phyloP scores from a whole-genome alignment of 2,113 vertebrate genomes.

The Dasyornis broadbenti region DNA sequence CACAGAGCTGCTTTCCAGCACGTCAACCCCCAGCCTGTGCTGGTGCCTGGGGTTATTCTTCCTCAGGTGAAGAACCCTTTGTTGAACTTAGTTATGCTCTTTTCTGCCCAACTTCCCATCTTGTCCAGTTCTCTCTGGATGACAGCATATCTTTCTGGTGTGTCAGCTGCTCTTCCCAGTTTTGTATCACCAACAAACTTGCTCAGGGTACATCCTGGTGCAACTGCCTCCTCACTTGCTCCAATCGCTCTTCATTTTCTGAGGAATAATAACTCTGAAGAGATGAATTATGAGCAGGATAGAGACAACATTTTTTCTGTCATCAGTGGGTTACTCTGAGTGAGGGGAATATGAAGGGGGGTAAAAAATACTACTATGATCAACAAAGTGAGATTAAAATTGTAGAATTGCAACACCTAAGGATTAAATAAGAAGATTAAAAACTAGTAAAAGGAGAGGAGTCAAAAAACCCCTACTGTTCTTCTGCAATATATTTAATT shows the following conservation, averaged over 20 bases:
- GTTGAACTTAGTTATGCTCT: not conserved
- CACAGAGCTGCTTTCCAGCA: not conserved
- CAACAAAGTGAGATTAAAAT: not conserved
- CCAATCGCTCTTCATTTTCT: not conserved
- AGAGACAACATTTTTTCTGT: not conserved
- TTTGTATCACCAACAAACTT: not conserved
- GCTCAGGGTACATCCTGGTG: too few species aligned
- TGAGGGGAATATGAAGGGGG: not conserved
- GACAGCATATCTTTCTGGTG: not conserved
- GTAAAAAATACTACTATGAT: not conserved
- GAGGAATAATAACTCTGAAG: not conserved
- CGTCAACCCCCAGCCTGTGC: fast-evolving
- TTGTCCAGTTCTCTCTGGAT: not conserved
- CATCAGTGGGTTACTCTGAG: not conserved
- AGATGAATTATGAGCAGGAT: not conserved
- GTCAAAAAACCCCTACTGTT: fast-evolving
- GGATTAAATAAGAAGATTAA: not conserved
- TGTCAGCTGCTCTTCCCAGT: not conserved
- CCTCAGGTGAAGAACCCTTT: not conserved
- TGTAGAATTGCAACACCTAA: not conserved
- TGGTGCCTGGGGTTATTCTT: not conserved
- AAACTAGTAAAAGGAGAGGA: not conserved
- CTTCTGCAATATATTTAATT: not conserved
- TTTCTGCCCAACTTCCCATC: not conserved
- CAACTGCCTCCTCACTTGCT: not conserved